Conservation (phyloP, 2,797 vertebrate species). For the Gymnothorax javanicus region DNA sequence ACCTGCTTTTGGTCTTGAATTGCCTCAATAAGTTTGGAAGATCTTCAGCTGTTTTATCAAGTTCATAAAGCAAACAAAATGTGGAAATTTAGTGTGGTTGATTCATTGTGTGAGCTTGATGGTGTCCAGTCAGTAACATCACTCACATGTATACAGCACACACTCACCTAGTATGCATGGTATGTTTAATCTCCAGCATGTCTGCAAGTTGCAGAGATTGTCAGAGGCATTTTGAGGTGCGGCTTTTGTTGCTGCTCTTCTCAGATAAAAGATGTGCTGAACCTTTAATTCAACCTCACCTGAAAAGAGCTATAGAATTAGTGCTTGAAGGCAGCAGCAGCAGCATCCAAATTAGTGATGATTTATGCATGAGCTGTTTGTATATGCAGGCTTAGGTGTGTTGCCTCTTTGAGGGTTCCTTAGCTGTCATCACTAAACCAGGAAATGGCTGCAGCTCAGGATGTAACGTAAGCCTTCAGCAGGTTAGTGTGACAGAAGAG, state of each 20-base stretch:
- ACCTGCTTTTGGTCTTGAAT: neutral
- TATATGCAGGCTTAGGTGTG: neutral
- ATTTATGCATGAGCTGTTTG: neutral
- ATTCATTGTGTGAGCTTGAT: neutral
- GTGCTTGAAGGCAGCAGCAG: neutral
- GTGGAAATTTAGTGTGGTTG: neutral
- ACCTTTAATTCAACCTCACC: neutral
- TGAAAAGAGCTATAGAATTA: conserved; percentile 1
- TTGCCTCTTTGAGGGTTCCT: neutral
- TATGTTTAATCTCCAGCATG: neutral
- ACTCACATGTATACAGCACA: neutral
- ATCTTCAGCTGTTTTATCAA: too few relatives aligned
- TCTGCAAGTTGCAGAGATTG: neutral
- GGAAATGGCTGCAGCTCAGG: neutral
- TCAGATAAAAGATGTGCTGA: neutral
- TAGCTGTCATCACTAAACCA: neutral
- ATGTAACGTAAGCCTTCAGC: neutral
- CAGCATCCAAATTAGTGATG: neutral
- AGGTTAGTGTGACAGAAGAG: neutral
- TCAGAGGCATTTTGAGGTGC: neutral
- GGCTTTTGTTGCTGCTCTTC: neutral
- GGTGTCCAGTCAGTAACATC: neutral
- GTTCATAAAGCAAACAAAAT: neutral
- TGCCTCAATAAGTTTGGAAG: neutral
- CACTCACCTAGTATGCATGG: neutral